Evolutionary conservation across 2,113 vertebrate species (phyloP).

Genomic region (Helogale parvula): DNA sequence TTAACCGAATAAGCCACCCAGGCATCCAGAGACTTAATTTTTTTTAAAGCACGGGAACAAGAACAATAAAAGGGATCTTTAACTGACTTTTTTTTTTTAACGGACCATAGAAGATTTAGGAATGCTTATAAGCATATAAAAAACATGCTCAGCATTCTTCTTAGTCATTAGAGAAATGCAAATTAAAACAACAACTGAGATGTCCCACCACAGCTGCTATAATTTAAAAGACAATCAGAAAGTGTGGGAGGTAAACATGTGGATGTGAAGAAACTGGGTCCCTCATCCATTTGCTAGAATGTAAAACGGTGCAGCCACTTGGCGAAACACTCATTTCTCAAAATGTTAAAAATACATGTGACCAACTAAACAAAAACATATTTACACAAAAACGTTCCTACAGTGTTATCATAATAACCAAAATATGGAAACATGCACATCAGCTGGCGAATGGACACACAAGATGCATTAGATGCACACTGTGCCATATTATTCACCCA

Average conservation of each 20-base stretch:
- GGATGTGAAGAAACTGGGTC: neutral
- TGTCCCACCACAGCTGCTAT: neutral
- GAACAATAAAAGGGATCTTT: neutral
- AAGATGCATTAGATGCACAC: neutral
- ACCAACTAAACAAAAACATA: conserved; percentile 1
- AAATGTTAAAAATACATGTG: conserved; percentile 6
- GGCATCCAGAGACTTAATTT: neutral
- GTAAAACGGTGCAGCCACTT: neutral
- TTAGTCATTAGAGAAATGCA: neutral
- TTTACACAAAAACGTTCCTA: neutral
- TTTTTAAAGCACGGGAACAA: neutral
- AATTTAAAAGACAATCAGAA: conserved; percentile 20
- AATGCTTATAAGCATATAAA: conserved; percentile 4
- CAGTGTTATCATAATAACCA: neutral
- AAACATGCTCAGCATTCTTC: neutral
- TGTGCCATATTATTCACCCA: conserved; percentile 20
- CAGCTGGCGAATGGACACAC: neutral
- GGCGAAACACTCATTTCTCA: neutral
- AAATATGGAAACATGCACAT: neutral
- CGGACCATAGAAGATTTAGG: neutral
- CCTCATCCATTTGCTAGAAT: neutral
- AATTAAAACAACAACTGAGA: conserved; percentile 26
- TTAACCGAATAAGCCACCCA: too few relatives aligned
- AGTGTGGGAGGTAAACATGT: neutral
- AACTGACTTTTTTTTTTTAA: neutral